Evolutionary conservation across 1,140 invertebrate species (phyloP), one percentile per base, ranked within the genome.

Genomic region (Caenorhabditis inopinata): DNA sequence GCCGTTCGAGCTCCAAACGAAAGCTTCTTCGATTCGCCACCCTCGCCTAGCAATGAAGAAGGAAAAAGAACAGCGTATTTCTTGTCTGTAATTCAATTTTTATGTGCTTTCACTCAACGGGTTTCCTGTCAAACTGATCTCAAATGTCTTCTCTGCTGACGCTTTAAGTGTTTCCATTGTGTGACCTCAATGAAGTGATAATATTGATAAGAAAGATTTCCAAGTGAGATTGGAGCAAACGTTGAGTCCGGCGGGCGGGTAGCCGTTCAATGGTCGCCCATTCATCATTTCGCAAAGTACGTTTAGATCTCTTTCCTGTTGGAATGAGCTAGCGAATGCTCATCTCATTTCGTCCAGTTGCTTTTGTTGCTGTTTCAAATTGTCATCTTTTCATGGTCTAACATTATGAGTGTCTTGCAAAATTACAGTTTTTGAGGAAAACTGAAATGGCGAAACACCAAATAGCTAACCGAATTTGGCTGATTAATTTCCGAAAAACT

Each of bases 1-100:
- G 38, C n/a, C 58, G 58, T 21, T 68, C 58, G n/a, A 68, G 58
- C 32, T 68, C 58, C 4, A 68, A 68, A 68, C 58, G 58, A 38
- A 68, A 68, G 38, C 58, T 68, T 42, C 58, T 68, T 68, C 32
- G 58, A 68, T 68, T 68, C 23, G 58, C 58, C 32, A 68, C 58
- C 23, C 58, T 68, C 58, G 58, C 58, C 58, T 68, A 68, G n/a
- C n/a, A n/a, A n/a, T n/a, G n/a, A n/a, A n/a, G n/a, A n/a, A n/a
- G n/a, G n/a, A 68, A 38, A 42, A 7, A 5, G 2, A 42, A 68
- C 38, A 21, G 16, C 18, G 2, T 38, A 38, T 4, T 27, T 12
- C 12, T 38, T 68, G 38, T 68, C 23, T 68, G 29, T 68, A 68
- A 16, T 16, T 4, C 2, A 23, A 32, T 32, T 32, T 32, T 62